Evolutionary conservation across 35 echinoderm and acorn worm genomes (phyloP).

Genomic region (Diadema setosum): DNA sequence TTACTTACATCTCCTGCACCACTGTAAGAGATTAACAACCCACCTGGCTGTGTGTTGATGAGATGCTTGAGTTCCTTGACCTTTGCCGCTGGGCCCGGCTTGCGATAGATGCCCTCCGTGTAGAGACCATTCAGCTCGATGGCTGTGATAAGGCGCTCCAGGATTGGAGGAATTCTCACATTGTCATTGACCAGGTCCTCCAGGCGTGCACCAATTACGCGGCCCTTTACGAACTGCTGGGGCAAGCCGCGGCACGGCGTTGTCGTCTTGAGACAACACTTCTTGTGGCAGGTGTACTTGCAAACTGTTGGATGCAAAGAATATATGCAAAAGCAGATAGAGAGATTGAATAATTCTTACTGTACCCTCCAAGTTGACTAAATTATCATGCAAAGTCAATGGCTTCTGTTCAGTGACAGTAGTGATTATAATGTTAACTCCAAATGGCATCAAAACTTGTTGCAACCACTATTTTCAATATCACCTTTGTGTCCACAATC

Average conservation of each 20-base stretch:
- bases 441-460: no score
- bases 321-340: no score
- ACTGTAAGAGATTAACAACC: neutral
- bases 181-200: constrained; percentile 25
- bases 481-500: no score
- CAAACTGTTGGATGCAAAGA: constrained; percentile 44
- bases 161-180: constrained; percentile 1
- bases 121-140: constrained; percentile 88
- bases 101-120: constrained; percentile 89
- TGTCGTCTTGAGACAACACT: constrained; percentile 67
- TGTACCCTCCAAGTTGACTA: no score
- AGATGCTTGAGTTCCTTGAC: constrained; percentile 91
- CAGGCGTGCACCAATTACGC: constrained; percentile 53
- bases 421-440: no score
- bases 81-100: constrained; percentile 79
- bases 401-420: no score
- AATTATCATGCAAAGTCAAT: no score
- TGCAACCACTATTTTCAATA: no score
- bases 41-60: constrained; percentile 85
- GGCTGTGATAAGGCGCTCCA: constrained; percentile 48
- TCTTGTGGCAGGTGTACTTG: constrained; percentile 91
- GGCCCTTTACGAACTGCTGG: constrained; percentile 40
- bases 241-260: constrained; percentile 58
- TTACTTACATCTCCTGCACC: neutral
- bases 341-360: no score